Evolutionary conservation across 1,140 invertebrate genomes (phyloP).

Genomic region (Oreohelix idahoensis): DNA sequence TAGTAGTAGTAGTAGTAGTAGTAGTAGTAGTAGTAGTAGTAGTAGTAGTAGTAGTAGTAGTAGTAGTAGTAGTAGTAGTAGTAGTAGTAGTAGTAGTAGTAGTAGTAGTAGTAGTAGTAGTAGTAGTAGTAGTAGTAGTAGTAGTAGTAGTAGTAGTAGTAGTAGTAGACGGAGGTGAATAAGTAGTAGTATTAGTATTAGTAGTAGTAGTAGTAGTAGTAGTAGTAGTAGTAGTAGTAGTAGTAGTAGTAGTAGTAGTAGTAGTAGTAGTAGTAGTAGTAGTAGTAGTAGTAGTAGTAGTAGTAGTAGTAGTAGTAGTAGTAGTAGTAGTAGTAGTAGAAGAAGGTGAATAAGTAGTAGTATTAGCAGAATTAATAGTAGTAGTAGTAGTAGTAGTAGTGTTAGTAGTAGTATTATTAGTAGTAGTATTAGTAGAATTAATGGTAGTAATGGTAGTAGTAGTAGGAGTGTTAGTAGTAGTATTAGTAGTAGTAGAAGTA

Average conservation of each 20-base stretch:
- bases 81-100: conserved; percentile 41
- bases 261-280: conserved; percentile 40
- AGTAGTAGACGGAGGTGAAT: no score
- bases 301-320: conserved; percentile 9
- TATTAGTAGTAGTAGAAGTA: no score
- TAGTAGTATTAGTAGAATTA: no score
- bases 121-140: conserved; percentile 40
- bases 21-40: conserved; percentile 28
- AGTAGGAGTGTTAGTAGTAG: no score
- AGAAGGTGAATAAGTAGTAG: no score
- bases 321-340: conserved; percentile 13
- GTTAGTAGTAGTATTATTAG: no score
- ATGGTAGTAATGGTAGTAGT: no score
- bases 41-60: conserved; percentile 16
- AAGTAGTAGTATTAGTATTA: no score
- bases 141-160: conserved; percentile 40
- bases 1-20: conserved; percentile 42
- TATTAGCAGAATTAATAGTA: no score
- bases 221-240: conserved; percentile 47
- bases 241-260: conserved; percentile 40
- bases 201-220: conserved; percentile 38
- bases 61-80: conserved; percentile 24
- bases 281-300: conserved; percentile 38
- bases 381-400: no score
- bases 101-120: conserved; percentile 40